Conservation (phyloP, 2,888 invertebrate genomes). For the Drosophila mimetica region DNA sequence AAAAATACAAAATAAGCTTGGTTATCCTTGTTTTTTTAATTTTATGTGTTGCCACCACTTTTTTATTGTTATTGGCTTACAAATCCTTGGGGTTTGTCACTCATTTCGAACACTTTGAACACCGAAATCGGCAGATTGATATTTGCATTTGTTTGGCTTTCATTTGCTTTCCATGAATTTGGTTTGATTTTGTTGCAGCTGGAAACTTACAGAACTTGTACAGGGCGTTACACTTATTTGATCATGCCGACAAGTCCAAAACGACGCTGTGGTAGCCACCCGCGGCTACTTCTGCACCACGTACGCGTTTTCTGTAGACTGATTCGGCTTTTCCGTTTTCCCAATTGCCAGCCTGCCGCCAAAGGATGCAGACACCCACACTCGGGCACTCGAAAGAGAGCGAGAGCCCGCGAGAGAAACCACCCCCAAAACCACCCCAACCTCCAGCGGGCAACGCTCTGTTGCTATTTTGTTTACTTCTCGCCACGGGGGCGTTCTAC, state of each 20-base stretch:
- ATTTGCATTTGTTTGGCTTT: conserved; percentile 47
- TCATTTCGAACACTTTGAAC: conserved; percentile 47
- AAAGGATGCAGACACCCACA: conserved; percentile 65
- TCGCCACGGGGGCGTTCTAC: conserved; percentile 55
- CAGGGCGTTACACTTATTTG: conserved; percentile 85
- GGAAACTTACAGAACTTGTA: conserved; percentile 85
- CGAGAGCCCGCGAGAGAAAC: conserved; percentile 40
- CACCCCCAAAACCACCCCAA: conserved; percentile 47
- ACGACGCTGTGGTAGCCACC: conserved; percentile 85
- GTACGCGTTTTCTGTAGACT: conserved; percentile 85
- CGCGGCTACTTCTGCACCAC: conserved; percentile 85
- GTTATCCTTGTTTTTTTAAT: conserved; percentile 25
- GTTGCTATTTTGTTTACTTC: conserved; percentile 80
- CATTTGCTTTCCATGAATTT: conserved; percentile 28
- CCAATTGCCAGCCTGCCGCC: conserved; percentile 65
- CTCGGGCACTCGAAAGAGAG: conserved; percentile 24
- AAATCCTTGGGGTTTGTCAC: conserved; percentile 55
- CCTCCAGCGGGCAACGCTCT: conserved; percentile 56
- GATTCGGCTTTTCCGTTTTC: conserved; percentile 82
- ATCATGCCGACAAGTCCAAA: conserved; percentile 85
- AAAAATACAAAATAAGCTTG: conserved; percentile 37
- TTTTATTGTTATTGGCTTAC: conserved; percentile 58
- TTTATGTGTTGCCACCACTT: conserved; percentile 40
- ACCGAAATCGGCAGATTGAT: conserved; percentile 59
- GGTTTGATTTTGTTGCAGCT: conserved; percentile 46